Conservation (phyloP, 1,140 invertebrate species). For the Ruditapes philippinarum region DNA sequence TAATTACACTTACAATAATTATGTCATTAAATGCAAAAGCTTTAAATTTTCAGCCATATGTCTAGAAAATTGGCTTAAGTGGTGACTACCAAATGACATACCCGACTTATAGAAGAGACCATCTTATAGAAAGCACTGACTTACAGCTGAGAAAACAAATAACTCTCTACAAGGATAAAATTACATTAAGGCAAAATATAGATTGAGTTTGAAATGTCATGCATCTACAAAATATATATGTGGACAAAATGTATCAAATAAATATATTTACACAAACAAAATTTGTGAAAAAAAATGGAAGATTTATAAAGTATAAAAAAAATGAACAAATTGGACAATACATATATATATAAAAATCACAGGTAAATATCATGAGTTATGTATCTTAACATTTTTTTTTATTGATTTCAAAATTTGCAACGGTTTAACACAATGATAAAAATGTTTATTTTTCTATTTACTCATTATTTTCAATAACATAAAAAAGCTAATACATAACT, state of each 20-base stretch:
- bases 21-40: too few species aligned
- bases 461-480: neutral
- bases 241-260: constrained; percentile 8
- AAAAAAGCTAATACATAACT: neutral
- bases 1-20: too few species aligned
- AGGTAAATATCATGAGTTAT: too few species aligned
- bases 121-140: too few species aligned
- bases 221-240: constrained; percentile 24
- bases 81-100: too few species aligned
- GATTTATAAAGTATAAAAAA: neutral
- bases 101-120: too few species aligned
- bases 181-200: neutral
- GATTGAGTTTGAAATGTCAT: neutral
- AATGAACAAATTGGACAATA: constrained; percentile 8
- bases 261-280: constrained; percentile 40
- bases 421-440: neutral
- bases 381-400: neutral
- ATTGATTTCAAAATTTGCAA: too few species aligned
- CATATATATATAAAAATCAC: constrained; percentile 33
- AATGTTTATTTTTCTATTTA: neutral
- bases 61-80: too few species aligned
- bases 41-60: too few species aligned
- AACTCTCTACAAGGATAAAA: neutral
- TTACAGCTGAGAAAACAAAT: neutral
- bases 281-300: constrained; percentile 17